Percentiles rank a stretch among this genome's conserved stretches.
phyloP scores from a whole-genome alignment of 2,113 vertebrate genomes.

The Oreocharis arfaki region DNA sequence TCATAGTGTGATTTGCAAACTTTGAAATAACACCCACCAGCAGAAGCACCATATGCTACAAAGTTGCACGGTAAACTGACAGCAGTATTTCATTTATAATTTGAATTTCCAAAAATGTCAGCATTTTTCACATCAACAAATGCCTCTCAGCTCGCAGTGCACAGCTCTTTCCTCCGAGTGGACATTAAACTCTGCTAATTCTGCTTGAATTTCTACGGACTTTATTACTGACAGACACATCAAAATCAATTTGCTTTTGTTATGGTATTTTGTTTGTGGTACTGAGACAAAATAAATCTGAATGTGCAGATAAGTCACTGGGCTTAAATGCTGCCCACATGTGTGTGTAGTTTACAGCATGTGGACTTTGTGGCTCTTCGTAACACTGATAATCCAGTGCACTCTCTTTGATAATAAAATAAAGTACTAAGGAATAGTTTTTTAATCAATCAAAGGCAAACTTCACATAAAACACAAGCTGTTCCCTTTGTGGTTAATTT shows the following conservation, averaged over 20 bases:
- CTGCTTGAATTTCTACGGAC: background rate
- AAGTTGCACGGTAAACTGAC: slow-evolving; percentile 74
- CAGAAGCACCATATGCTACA: slow-evolving; percentile 77
- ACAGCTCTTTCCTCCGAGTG: slow-evolving; percentile 33
- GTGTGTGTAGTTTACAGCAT: background rate
- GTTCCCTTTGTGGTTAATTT: slow-evolving; percentile 77
- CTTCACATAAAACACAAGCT: slow-evolving; percentile 76
- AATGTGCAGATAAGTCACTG: background rate
- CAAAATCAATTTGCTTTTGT: background rate
- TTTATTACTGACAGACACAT: background rate
- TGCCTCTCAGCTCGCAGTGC: slow-evolving; percentile 55
- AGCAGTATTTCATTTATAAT: slow-evolving; percentile 74
- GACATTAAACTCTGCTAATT: slow-evolving; percentile 43
- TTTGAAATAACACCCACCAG: slow-evolving; percentile 82
- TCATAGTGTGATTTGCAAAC: slow-evolving; percentile 79
- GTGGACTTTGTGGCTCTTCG: slow-evolving; percentile 18
- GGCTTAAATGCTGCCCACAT: background rate
- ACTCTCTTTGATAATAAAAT: slow-evolving; percentile 63
- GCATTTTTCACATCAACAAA: slow-evolving; percentile 67
- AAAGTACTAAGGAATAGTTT: slow-evolving; percentile 66
- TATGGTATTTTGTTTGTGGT: background rate
- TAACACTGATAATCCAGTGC: slow-evolving; percentile 47
- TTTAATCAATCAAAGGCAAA: slow-evolving; percentile 74
- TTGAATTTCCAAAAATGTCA: slow-evolving; percentile 77
- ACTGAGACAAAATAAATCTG: slow-evolving; percentile 14